These are phyloP conservation scores for Tetragonisca angustula DNA, from an alignment of 2,888 invertebrate genomes.

Conservation along the genomic window DNA sequence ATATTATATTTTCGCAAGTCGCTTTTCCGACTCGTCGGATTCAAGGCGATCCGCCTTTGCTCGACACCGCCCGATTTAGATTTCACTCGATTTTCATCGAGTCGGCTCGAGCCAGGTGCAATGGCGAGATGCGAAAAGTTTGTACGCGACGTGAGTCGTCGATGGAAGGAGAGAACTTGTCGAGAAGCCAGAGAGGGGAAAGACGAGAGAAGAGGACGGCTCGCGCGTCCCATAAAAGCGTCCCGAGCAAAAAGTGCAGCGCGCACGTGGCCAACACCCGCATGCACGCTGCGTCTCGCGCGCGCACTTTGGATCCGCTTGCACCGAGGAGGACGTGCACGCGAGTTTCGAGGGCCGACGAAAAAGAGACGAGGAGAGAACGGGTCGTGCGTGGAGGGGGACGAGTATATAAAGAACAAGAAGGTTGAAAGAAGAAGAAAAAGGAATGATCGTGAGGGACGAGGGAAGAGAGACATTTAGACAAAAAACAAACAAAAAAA, in stretches of 20 bases:
- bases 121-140: not conserved
- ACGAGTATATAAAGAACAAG: slow-evolving; percentile 40
- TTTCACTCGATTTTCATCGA: not conserved
- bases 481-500: not conserved
- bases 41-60: slow-evolving; percentile 5
- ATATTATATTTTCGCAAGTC: not conserved
- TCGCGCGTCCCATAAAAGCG: slow-evolving; percentile 63
- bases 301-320: slow-evolving; percentile 44
- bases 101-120: not conserved
- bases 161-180: slow-evolving; percentile 6
- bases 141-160: not conserved
- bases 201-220: slow-evolving; percentile 35
- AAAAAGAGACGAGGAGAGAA: not conserved
- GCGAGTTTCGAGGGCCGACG: slow-evolving; percentile 4
- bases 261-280: slow-evolving; percentile 82
- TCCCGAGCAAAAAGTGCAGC: slow-evolving; percentile 74
- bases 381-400: not conserved
- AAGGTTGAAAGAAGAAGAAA: not conserved
- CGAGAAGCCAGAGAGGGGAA: slow-evolving; percentile 40
- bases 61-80: no score
- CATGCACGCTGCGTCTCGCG: slow-evolving; percentile 70
- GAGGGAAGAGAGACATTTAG: not conserved
- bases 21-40: not conserved
- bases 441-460: not conserved
- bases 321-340: slow-evolving; percentile 36